Conservation (phyloP, 1,140 invertebrate genomes). For the Drosophila yakuba region DNA sequence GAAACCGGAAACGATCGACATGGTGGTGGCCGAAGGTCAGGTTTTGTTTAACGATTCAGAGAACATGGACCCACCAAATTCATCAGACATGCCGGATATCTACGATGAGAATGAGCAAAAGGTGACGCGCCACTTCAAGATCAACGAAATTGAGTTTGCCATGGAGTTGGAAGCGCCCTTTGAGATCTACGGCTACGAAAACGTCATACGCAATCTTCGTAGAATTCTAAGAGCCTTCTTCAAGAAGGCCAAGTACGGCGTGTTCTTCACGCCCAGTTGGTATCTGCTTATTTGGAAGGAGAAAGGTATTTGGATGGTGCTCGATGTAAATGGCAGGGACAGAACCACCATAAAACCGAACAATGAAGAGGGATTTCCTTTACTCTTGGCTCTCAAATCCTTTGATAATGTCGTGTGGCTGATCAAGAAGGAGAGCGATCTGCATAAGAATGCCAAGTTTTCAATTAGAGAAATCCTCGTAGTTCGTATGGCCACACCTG, state of each 20-base stretch:
- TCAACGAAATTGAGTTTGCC: slow-evolving; percentile 68
- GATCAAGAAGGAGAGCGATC: slow-evolving; percentile 55
- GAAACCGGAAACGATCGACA: slow-evolving; percentile 50
- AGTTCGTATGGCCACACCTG: slow-evolving; percentile 56
- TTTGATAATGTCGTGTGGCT: slow-evolving; percentile 67
- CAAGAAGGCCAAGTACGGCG: slow-evolving; percentile 30
- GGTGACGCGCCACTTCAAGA: slow-evolving; percentile 60
- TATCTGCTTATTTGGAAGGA: slow-evolving; percentile 73
- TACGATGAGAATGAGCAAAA: slow-evolving; percentile 61
- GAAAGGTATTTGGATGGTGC: slow-evolving; percentile 64
- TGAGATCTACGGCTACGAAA: slow-evolving; percentile 40
- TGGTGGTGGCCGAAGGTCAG: slow-evolving; percentile 53
- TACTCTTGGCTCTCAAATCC: slow-evolving; percentile 50
- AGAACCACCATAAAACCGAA: slow-evolving; percentile 31
- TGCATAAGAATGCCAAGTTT: slow-evolving; percentile 44
- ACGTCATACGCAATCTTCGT: slow-evolving; percentile 27
- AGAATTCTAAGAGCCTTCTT: slow-evolving; percentile 50
- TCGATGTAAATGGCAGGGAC: slow-evolving; percentile 63
- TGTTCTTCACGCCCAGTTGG: slow-evolving; percentile 54
- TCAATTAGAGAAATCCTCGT: slow-evolving; percentile 58
- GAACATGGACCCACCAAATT: slow-evolving; percentile 45
- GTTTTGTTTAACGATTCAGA: slow-evolving; percentile 59
- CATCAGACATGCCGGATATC: slow-evolving; percentile 26
- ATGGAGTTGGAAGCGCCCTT: slow-evolving; percentile 61
- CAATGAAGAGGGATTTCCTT: slow-evolving; percentile 38